These are phyloP conservation scores for Agrotis exclamationis DNA, from an alignment of 2,888 invertebrate species.

Conservation along the genomic window DNA sequence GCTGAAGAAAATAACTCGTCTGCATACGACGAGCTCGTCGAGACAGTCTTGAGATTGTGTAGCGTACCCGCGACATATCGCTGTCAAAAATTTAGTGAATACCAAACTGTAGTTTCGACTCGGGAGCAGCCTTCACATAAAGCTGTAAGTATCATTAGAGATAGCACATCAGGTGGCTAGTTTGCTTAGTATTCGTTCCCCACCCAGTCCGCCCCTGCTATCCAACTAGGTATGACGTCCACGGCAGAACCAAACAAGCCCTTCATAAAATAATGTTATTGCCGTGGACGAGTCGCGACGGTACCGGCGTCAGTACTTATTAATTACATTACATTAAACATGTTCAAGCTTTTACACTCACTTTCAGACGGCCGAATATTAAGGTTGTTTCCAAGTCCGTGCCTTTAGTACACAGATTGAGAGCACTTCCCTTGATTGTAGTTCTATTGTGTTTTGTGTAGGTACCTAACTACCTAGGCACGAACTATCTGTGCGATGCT, in stretches of 20 bases:
- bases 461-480: slow-evolving; percentile 50
- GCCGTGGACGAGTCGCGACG: slow-evolving; percentile 76
- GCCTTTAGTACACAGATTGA: slow-evolving; percentile 62
- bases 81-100: too few species aligned
- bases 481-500: slow-evolving; percentile 2
- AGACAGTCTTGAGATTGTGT: too few species aligned
- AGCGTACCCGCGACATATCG: too few species aligned
- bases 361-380: slow-evolving; percentile 49
- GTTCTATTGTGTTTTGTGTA: slow-evolving; percentile 51
- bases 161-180: background rate
- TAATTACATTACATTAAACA: slow-evolving; percentile 86
- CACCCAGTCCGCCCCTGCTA: slow-evolving; percentile 70
- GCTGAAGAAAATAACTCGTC: too few species aligned
- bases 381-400: slow-evolving; percentile 66
- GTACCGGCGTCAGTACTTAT: slow-evolving; percentile 76
- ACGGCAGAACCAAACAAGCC: slow-evolving; percentile 72
- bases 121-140: too few species aligned
- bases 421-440: slow-evolving; percentile 64
- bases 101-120: too few species aligned
- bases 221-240: slow-evolving; percentile 68
- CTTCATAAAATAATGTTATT: slow-evolving; percentile 80
- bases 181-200: background rate
- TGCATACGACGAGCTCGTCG: too few species aligned
- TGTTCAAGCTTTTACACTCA: slow-evolving; percentile 68
- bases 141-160: too few species aligned